phyloP scores from a whole-genome alignment of 2,113 vertebrate species.

The Daphoenositta chrysoptera region DNA sequence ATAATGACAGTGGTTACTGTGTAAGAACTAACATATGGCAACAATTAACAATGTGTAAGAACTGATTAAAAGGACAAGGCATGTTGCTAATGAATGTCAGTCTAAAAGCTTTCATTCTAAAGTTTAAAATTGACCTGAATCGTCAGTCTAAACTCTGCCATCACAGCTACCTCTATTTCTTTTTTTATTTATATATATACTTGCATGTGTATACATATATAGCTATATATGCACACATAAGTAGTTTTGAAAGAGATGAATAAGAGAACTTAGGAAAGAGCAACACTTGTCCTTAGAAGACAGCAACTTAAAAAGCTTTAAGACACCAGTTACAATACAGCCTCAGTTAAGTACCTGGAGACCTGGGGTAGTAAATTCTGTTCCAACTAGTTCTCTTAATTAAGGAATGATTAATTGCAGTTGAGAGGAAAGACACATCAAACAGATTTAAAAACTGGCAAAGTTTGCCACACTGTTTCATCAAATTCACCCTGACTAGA shows the following conservation, averaged over 20 bases:
- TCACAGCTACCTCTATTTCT: neutral
- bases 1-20: neutral
- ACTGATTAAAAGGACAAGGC: neutral
- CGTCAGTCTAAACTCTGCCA: neutral
- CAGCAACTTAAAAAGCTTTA: neutral
- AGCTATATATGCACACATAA: neutral
- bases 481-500: neutral
- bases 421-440: neutral
- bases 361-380: neutral
- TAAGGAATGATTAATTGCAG: neutral
- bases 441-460: neutral
- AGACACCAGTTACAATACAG: neutral
- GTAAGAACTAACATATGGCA: neutral
- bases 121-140: neutral
- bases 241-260: neutral
- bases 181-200: no score
- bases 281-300: neutral
- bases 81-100: neutral
- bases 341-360: neutral
- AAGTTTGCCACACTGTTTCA: neutral
- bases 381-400: neutral
- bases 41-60: neutral
- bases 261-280: neutral
- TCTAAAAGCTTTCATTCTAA: neutral
- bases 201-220: neutral